Evolutionary conservation across 1,140 invertebrate species (phyloP), one percentile per base, ranked within the genome.

Genomic region (Leptinotarsa texana): DNA sequence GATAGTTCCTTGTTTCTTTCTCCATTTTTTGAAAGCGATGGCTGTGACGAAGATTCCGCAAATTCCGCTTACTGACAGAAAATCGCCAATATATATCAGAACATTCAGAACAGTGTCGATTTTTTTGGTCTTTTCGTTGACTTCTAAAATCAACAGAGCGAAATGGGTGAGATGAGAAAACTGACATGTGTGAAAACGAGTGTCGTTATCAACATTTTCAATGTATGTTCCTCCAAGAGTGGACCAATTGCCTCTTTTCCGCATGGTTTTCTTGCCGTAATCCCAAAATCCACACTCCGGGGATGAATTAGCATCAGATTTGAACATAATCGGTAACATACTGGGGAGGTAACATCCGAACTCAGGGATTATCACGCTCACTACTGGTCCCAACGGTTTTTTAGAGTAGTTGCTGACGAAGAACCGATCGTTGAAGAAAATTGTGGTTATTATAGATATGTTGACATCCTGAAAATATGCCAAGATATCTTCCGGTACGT

Each of bases 91-190:
- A 15, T 90, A 81, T 6, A 90, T 89, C 48, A 91, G 89, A 13
- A 89, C 86, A 75, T 89, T 88, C 69, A 91, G 84, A 21, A 75
- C 77, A 74, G 21, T 77, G 63, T 24, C 73, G 48, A 77, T 80
- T 72, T 13, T 83, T 3, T 51, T n/a, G 27, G 62, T 70, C 3
- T 66, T 51, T 22, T 72, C 63, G 11, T 67, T 62, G 42, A 27
- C 17, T 51, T 57, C 57, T 42, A 70, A 49, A 42, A 90, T 80
- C 49, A 91, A 80, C 79, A 90, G 86, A 3, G 88, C 89, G 82
- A 90, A 90, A 82, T 90, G 88, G 21, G 90, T 90, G 62, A 91
- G 82, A 82, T 90, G 90, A 48, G 87, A 87, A 74, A 88, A 89
- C 49, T 86, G 82, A 81, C 90, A 91, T 3, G 88, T 63, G 5